Evolutionary conservation across 2,888 invertebrate species (phyloP).

Genomic region (Pycnomerus fuliginosus): DNA sequence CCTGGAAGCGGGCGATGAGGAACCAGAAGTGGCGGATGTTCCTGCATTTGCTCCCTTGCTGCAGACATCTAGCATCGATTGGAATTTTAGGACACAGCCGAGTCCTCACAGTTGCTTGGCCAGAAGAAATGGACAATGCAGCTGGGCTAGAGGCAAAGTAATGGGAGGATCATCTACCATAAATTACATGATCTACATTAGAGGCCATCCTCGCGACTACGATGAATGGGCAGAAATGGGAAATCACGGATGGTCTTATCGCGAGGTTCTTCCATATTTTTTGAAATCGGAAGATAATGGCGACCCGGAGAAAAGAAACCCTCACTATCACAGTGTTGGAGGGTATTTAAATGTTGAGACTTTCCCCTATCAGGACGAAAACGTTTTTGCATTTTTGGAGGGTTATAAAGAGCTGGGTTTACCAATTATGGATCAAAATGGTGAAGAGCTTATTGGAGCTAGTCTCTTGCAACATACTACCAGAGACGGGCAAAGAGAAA

Average conservation of each 20-base stretch:
- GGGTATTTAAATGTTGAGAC: constrained; percentile 67
- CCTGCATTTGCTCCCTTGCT: constrained; percentile 64
- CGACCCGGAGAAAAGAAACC: constrained; percentile 55
- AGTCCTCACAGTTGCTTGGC: constrained; percentile 62
- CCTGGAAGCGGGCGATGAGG: constrained; percentile 67
- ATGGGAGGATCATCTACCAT: constrained; percentile 69
- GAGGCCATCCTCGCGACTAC: constrained; percentile 62
- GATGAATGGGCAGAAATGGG: constrained; percentile 65
- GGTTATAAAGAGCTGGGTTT: constrained; percentile 65
- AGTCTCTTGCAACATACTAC: constrained; percentile 65
- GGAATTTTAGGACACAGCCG: constrained; percentile 69
- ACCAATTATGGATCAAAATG: constrained; percentile 60
- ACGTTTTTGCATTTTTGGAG: constrained; percentile 58
- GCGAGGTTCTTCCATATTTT: constrained; percentile 69
- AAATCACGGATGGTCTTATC: constrained; percentile 64
- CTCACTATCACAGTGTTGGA: constrained; percentile 59
- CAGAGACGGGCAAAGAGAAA: constrained; percentile 60
- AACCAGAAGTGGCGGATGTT: constrained; percentile 65
- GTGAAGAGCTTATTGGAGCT: constrained; percentile 60
- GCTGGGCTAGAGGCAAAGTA: constrained; percentile 64
- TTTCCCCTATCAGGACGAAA: constrained; percentile 63
- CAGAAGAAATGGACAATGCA: constrained; percentile 58
- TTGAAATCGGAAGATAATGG: constrained; percentile 66
- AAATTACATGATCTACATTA: constrained; percentile 67
- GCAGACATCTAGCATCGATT: constrained; percentile 65